These are phyloP conservation scores for Diloba caeruleocephala DNA, from an alignment of 2,888 invertebrate genomes.

Conservation along the genomic window DNA sequence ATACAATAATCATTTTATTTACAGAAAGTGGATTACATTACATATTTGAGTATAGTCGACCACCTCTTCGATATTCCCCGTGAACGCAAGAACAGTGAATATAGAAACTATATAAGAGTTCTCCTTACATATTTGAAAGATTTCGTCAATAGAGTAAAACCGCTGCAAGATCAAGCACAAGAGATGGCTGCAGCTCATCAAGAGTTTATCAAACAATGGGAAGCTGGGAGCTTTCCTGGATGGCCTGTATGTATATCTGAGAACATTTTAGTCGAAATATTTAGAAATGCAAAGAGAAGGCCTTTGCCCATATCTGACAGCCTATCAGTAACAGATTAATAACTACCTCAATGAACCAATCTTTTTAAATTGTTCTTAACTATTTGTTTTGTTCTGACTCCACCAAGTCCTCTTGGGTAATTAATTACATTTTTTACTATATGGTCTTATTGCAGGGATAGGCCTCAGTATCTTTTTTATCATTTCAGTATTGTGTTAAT, in stretches of 20 bases:
- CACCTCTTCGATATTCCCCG: slow-evolving; percentile 98
- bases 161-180: slow-evolving; percentile 94
- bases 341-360: too few relatives aligned
- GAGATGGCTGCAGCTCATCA: slow-evolving; percentile 94
- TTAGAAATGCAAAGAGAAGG: too few relatives aligned
- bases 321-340: too few relatives aligned
- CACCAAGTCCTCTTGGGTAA: too few relatives aligned
- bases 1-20: slow-evolving; percentile 43
- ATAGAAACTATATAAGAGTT: slow-evolving; percentile 94
- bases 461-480: too few relatives aligned
- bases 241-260: slow-evolving; percentile 94
- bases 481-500: too few relatives aligned
- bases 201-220: slow-evolving; percentile 96
- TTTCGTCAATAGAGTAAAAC: slow-evolving; percentile 95
- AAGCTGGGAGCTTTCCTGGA: slow-evolving; percentile 96
- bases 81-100: slow-evolving; percentile 96
- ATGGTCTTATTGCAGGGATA: too few relatives aligned
- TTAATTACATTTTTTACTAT: too few relatives aligned
- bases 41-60: slow-evolving; percentile 97
- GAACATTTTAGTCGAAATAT: too few relatives aligned
- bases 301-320: too few relatives aligned
- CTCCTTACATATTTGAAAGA: slow-evolving; percentile 96
- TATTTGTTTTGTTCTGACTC: too few relatives aligned
- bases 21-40: slow-evolving; percentile 97
- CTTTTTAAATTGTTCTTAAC: too few relatives aligned